These are phyloP conservation scores for Acipenser ruthenus DNA, from an alignment of 2,797 vertebrate species.

Conservation along the genomic window DNA sequence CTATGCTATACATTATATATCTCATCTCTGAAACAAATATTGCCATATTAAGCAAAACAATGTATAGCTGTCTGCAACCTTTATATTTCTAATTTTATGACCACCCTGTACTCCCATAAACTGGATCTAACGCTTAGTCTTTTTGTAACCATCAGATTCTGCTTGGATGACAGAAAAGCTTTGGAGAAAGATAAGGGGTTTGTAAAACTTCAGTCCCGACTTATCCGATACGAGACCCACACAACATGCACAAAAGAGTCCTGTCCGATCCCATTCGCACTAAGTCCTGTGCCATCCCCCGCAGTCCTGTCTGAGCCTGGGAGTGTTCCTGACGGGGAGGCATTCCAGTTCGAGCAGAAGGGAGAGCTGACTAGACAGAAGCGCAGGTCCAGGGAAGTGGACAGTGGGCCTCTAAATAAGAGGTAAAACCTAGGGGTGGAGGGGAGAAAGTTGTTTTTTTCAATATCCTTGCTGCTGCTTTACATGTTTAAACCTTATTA, in stretches of 20 bases:
- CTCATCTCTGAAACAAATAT: no score
- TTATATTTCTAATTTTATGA: no score
- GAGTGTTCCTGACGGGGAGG: conserved; percentile 81
- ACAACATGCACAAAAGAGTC: conserved; percentile 87
- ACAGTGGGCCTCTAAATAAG: conserved; percentile 56
- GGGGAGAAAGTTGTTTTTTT: no score
- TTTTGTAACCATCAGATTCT: conserved; percentile 66
- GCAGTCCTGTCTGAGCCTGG: conserved; percentile 80
- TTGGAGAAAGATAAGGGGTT: conserved; percentile 79
- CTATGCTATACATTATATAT: no score
- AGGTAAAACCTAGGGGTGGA: conserved; percentile 53
- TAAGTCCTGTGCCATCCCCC: conserved; percentile 85
- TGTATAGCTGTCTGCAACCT: no score
- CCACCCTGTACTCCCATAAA: no score
- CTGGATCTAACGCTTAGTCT: not conserved
- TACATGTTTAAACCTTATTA: no score
- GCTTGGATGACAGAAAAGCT: conserved; percentile 74
- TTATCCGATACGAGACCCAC: conserved; percentile 93
- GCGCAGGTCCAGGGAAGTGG: conserved; percentile 62
- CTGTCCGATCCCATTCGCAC: conserved; percentile 60
- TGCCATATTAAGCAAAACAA: no score
- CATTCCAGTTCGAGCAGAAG: conserved; percentile 55
- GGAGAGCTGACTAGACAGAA: conserved; percentile 63
- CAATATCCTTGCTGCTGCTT: no score
- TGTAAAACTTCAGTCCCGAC: conserved; percentile 81